phyloP scores from a whole-genome alignment of 2,797 vertebrate genomes.

The Sphenodon punctatus region DNA sequence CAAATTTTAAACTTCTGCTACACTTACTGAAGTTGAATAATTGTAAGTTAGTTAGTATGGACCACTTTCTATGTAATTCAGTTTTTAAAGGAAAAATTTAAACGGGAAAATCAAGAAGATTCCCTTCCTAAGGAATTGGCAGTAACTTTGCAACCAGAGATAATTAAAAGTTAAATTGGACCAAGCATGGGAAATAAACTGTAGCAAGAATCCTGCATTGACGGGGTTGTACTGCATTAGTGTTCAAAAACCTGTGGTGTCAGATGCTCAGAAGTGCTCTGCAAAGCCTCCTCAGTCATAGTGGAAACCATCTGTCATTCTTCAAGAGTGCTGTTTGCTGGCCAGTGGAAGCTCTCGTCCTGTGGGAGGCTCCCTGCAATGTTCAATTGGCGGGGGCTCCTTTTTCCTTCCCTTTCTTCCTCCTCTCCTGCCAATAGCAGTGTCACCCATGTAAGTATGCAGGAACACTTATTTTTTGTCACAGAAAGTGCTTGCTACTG shows the following conservation, averaged over 20 bases:
- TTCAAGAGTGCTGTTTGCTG: not conserved
- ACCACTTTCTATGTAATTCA: too few relatives aligned
- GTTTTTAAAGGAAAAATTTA: too few relatives aligned
- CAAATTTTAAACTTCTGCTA: not conserved
- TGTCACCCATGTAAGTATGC: too few relatives aligned
- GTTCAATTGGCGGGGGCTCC: too few relatives aligned
- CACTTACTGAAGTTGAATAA: not conserved
- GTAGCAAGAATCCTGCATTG: not conserved
- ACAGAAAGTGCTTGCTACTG: too few relatives aligned
- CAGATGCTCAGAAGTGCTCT: fast-evolving
- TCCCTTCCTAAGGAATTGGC: not conserved
- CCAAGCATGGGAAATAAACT: not conserved
- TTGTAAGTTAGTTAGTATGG: not conserved
- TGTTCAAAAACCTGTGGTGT: not conserved
- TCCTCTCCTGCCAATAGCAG: not conserved
- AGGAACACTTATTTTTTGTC: too few relatives aligned
- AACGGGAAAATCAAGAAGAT: too few relatives aligned
- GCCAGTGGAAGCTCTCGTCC: too few relatives aligned
- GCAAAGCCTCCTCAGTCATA: not conserved
- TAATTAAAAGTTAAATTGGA: not conserved
- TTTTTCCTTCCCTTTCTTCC: not conserved
- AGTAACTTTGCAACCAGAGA: not conserved
- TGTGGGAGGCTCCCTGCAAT: too few relatives aligned
- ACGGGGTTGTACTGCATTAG: not conserved
- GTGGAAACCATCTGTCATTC: not conserved